Evolutionary conservation across 2,888 invertebrate species (phyloP), one percentile per base, ranked within the genome.

Genomic region (Mechanitis messenoides): DNA sequence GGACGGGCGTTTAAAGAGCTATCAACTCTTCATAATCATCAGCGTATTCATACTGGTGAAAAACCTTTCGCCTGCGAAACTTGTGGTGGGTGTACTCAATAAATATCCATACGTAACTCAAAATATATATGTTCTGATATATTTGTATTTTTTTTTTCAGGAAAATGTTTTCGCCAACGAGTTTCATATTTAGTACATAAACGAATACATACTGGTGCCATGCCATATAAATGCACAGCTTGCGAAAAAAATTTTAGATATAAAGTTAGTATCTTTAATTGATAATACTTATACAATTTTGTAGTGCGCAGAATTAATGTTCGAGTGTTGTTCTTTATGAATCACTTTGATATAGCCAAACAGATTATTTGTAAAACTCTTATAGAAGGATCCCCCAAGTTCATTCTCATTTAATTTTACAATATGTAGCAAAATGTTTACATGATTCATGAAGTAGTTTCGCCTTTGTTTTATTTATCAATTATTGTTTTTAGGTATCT

Each of bases 61-160:
- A 94, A 96, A 73, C 96, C 96, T 3, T 96, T 95, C 75, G 94
- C 94, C 45, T 96, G 96, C 80, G 96, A 96, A 91, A 94, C 94
- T 56, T 96, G 96, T 79, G 96, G 96, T 96, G 87, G 77, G 87
- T 77, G 67, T 31, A 50, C 9, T 31, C 28, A 54, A 50, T 56
- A 56, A 58, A 31, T 45, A 33, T 56, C 45, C 50, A n/a, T n/a
- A 28, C 20, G 20, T 20, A 20, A 20, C 20, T 20, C 1, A 20
- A 20, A 20, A 20, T 20, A 20, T 20, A 20, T 20, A 20, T 20
- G 20, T 20, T 20, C 20, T 20, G 20, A 56, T 2, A 28, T 35
- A 46, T 33, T 55, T 38, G 28, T 6, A 7, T 11, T 35, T 33
- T 31, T 86, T 85, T 35, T 35, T 35, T 35, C 80, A 96, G 96